These are phyloP conservation scores for Syrphus vitripennis DNA, from an alignment of 2,888 invertebrate genomes.

Conservation along the genomic window DNA sequence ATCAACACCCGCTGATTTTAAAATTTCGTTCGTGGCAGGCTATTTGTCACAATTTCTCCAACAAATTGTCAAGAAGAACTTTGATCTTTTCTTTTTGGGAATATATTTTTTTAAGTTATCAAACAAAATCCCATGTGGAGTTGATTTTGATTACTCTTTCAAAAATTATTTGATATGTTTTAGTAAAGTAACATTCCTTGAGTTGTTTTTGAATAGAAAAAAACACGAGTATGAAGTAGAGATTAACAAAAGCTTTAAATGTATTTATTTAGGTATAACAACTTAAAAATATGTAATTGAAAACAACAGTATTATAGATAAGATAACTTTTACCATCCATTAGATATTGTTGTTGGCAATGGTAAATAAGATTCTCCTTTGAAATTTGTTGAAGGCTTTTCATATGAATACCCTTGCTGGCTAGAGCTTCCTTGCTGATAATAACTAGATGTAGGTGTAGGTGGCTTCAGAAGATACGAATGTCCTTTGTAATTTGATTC, in stretches of 20 bases:
- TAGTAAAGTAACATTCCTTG: too few relatives aligned
- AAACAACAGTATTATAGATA: background rate
- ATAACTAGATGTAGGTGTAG: background rate
- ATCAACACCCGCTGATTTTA: constrained; percentile 45
- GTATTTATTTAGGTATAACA: background rate
- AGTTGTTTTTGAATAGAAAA: too few relatives aligned
- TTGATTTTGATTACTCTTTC: constrained; percentile 7
- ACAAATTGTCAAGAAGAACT: background rate
- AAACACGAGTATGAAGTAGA: too few relatives aligned
- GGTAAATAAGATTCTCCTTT: background rate
- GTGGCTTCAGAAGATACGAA: constrained; percentile 5
- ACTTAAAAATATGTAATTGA: background rate
- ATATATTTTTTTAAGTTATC: background rate
- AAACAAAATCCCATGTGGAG: constrained; percentile 36
- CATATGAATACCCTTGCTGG: background rate
- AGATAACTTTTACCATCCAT: constrained; percentile 3
- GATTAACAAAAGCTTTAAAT: too few relatives aligned
- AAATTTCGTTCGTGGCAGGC: constrained; percentile 29
- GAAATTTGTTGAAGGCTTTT: background rate
- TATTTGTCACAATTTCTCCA: constrained; percentile 41
- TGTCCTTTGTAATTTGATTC: background rate
- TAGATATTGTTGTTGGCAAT: constrained; percentile 20
- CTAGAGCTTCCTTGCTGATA: background rate
- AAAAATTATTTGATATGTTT: too few relatives aligned
- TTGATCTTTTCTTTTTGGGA: background rate